Evolutionary conservation across 2,113 vertebrate genomes (phyloP).

Genomic region (Chaenogobius annularis): DNA sequence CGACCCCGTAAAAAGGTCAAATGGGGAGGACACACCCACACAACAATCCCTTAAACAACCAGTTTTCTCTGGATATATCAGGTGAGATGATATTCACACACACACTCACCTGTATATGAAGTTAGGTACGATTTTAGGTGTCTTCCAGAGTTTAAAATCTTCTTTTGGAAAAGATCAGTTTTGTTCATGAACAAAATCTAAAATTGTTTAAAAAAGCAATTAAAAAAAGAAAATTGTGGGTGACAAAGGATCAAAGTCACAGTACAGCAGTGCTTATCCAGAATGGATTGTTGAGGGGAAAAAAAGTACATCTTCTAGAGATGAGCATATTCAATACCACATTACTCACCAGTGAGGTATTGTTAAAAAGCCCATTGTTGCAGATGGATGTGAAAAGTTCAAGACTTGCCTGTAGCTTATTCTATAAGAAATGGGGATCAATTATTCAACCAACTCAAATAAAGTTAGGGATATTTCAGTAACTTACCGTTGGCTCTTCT

Average conservation of each 20-base stretch:
- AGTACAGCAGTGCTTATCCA: too few relatives aligned
- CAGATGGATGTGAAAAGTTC: constrained; percentile 71
- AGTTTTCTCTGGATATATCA: background rate
- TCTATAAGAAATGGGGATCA: constrained; percentile 41
- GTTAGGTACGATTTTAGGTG: constrained; percentile 69
- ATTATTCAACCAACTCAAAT: background rate
- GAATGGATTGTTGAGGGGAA: too few relatives aligned
- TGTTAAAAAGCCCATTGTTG: constrained; percentile 56
- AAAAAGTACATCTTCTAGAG: too few relatives aligned
- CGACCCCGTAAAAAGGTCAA: background rate
- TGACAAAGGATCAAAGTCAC: too few relatives aligned
- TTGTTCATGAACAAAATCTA: constrained; percentile 81
- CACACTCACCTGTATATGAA: constrained; percentile 70
- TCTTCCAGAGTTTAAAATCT: constrained; percentile 71
- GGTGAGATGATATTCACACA: background rate
- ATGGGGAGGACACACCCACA: too few relatives aligned
- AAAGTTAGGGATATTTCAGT: background rate
- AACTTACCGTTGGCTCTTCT: constrained; percentile 58
- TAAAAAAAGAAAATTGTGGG: too few relatives aligned
- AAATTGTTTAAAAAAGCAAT: too few relatives aligned
- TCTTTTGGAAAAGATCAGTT: constrained; percentile 74
- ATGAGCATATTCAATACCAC: background rate
- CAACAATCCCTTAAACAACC: too few relatives aligned
- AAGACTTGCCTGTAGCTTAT: constrained; percentile 70
- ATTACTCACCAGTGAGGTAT: constrained; percentile 66